Conservation (phyloP, 2,113 vertebrate species). For the Trogon melanurus region DNA sequence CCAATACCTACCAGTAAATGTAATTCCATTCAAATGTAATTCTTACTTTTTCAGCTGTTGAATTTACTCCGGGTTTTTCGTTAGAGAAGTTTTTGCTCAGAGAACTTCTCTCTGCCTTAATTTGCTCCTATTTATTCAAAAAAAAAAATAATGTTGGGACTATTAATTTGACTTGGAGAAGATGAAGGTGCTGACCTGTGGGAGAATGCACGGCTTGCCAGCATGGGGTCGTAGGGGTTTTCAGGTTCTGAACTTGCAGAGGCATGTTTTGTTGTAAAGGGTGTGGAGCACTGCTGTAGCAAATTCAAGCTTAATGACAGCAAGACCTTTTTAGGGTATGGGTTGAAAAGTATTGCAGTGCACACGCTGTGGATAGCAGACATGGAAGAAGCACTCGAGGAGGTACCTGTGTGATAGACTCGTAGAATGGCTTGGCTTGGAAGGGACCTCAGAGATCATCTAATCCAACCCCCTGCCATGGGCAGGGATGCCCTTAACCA, state of each 20-base stretch:
- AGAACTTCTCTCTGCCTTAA: not conserved
- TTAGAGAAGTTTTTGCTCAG: not conserved
- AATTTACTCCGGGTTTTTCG: not conserved
- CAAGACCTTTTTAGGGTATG: too few relatives aligned
- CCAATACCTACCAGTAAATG: not conserved
- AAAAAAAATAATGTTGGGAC: not conserved
- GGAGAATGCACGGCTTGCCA: not conserved
- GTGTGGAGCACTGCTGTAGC: not conserved
- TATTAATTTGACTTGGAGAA: not conserved
- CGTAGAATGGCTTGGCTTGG: too few relatives aligned
- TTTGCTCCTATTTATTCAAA: not conserved
- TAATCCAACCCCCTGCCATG: too few relatives aligned
- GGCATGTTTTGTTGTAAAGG: not conserved
- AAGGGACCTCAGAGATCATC: too few relatives aligned
- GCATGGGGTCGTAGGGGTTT: not conserved
- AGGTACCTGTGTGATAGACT: not conserved
- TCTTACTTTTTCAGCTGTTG: not conserved
- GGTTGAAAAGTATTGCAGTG: not conserved
- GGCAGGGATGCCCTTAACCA: too few relatives aligned
- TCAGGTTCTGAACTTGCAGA: not conserved
- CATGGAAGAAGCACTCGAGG: not conserved
- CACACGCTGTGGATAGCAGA: fast-evolving
- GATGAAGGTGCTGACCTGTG: not conserved
- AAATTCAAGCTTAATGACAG: not conserved
- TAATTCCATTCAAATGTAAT: not conserved